A percentile compares a stretch with the other conserved stretches of the same genome.
Evolutionary conservation across 64 coral and sea anemone species (phyloP).

Genomic region (Catalaphyllia jardinei): DNA sequence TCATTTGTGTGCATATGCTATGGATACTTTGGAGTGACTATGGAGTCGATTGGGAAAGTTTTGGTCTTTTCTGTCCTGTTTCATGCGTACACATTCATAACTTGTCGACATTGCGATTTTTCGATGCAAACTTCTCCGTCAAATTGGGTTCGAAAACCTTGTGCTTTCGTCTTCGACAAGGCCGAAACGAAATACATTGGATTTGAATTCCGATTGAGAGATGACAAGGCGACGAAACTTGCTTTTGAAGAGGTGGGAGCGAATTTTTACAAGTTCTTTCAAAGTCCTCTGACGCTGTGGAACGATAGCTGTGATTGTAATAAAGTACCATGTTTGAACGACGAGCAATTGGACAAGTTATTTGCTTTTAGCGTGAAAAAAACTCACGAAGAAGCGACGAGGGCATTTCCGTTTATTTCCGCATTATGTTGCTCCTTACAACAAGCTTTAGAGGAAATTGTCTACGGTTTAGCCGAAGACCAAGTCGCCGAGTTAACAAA

Average conservation of each 20-base stretch:
- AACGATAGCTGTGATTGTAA: conserved; percentile 35
- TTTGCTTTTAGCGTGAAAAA: conserved; percentile 17
- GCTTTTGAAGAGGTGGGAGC: conserved; percentile 10
- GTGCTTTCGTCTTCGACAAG: conserved; percentile 4
- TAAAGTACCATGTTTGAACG: conserved; percentile 53
- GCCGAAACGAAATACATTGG: conserved; percentile 33
- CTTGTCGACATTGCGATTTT: neutral
- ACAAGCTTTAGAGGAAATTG: neutral
- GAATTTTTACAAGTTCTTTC: conserved; percentile 25
- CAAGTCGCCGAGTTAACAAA: neutral
- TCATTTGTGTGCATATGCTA: neutral
- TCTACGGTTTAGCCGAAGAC: neutral
- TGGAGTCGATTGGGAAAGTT: neutral
- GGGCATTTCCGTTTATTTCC: neutral
- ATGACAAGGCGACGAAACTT: neutral
- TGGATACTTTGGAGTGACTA: neutral
- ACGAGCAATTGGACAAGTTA: conserved; percentile 27
- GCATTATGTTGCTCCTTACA: conserved; percentile 17
- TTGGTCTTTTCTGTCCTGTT: neutral
- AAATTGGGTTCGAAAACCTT: conserved; percentile 10
- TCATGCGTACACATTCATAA: neutral
- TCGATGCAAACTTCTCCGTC: neutral
- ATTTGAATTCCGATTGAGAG: conserved; percentile 8
- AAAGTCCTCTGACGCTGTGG: conserved; percentile 42
- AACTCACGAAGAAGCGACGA: neutral